Conservation (phyloP, 2,888 invertebrate genomes). For the Scaptomyza cyrtandrae region DNA sequence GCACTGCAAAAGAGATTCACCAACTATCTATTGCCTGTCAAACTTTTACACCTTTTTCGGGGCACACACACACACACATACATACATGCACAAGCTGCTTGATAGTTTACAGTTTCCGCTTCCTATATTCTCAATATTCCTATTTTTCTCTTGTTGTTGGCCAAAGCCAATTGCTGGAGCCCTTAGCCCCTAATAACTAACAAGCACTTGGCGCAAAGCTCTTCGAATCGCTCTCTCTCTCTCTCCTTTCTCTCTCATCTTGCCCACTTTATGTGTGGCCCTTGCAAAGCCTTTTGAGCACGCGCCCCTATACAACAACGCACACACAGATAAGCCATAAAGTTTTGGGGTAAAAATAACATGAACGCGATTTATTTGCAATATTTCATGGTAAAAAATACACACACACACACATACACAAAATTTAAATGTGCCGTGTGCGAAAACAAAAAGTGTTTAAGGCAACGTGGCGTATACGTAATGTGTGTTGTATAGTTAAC, state of each 20-base stretch:
- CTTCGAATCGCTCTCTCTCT: constrained; percentile 4
- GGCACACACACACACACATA: constrained; percentile 3
- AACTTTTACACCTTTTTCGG: constrained; percentile 44
- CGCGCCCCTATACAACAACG: constrained; percentile 49
- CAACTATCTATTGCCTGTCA: constrained; percentile 60
- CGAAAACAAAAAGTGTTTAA: constrained; percentile 77
- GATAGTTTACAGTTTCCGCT: constrained; percentile 11
- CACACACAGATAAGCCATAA: constrained; percentile 73
- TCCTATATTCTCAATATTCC: constrained; percentile 8
- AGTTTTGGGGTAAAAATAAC: constrained; percentile 57
- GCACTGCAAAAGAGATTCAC: constrained; percentile 19
- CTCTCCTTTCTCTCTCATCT: background rate
- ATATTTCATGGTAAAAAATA: constrained; percentile 65
- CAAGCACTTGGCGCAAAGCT: constrained; percentile 63
- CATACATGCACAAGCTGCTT: constrained; percentile 4
- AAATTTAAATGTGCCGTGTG: constrained; percentile 75
- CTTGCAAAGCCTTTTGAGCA: constrained; percentile 68
- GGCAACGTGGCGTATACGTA: constrained; percentile 75
- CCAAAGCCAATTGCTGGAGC: constrained; percentile 61
- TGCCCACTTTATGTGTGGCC: constrained; percentile 1
- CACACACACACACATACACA: constrained; percentile 25
- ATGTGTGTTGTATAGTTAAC: constrained; percentile 60
- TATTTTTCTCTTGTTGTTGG: background rate
- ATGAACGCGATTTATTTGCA: constrained; percentile 75
- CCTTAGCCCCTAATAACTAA: constrained; percentile 73